These are phyloP conservation scores for Loriculus beryllinus DNA, from an alignment of 2,797 vertebrate genomes.

Conservation along the genomic window DNA sequence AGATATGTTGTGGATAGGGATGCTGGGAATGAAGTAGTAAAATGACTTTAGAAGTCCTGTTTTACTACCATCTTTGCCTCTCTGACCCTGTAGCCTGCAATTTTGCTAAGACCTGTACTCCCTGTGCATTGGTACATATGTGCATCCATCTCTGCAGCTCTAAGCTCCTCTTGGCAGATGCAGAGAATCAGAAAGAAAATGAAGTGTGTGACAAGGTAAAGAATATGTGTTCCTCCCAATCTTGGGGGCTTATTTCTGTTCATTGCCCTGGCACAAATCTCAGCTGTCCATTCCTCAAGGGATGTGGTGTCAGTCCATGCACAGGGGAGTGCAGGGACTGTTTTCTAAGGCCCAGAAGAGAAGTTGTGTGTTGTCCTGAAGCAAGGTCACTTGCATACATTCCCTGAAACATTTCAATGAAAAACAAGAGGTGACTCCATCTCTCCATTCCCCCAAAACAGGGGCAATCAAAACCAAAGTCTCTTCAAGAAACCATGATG, in stretches of 20 bases:
- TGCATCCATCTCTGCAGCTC: background rate
- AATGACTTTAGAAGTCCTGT: background rate
- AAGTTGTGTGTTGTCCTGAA: fast-evolving
- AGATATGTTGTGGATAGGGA: background rate
- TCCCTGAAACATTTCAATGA: background rate
- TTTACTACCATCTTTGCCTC: background rate
- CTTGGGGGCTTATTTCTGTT: background rate
- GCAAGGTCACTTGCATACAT: background rate
- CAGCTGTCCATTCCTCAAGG: background rate
- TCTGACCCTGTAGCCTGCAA: background rate
- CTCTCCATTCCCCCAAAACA: background rate
- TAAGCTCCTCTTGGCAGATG: background rate
- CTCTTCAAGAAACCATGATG: background rate
- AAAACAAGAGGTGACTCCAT: background rate
- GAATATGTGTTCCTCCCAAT: background rate
- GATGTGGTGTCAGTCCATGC: background rate
- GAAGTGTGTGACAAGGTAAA: background rate
- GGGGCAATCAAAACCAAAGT: background rate
- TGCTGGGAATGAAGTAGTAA: background rate
- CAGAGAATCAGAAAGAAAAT: background rate
- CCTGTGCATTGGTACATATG: background rate
- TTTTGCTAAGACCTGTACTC: background rate
- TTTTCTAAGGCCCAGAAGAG: background rate
- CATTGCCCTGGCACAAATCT: background rate
- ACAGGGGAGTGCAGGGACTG: background rate